Evolutionary conservation across 2,888 invertebrate species (phyloP).

Genomic region (Biston betularia): DNA sequence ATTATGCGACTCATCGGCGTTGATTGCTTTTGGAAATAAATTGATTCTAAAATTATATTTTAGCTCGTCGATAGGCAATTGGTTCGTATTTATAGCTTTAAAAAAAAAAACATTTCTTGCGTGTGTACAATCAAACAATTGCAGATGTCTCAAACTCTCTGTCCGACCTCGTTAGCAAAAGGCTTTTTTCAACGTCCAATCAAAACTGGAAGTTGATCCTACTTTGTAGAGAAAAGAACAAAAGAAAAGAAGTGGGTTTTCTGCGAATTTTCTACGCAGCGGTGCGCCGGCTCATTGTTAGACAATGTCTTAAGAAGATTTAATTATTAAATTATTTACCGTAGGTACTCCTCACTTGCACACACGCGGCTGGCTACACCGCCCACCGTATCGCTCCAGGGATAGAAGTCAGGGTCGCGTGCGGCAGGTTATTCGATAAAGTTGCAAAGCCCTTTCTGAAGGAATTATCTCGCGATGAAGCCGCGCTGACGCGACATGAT

Average conservation of each 20-base stretch:
- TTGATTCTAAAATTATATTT: too few species aligned
- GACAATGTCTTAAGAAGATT: conserved; percentile 57
- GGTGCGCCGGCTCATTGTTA: conserved; percentile 52
- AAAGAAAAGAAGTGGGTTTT: not conserved
- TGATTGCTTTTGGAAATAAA: too few species aligned
- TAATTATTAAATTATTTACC: conserved; percentile 69
- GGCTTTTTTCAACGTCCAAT: too few species aligned
- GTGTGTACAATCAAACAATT: too few species aligned
- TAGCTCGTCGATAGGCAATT: too few species aligned
- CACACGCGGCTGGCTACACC: not conserved
- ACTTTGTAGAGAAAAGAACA: too few species aligned
- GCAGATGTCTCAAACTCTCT: too few species aligned
- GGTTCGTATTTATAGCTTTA: too few species aligned
- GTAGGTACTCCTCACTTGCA: conserved; percentile 38
- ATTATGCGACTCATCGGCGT: too few species aligned
- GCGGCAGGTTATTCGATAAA: not conserved
- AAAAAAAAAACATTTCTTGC: too few species aligned
- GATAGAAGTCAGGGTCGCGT: conserved; percentile 10
- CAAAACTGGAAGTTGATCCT: too few species aligned
- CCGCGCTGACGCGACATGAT: conserved; percentile 41
- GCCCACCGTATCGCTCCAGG: not conserved
- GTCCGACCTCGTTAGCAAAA: too few species aligned
- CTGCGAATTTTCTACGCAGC: not conserved
- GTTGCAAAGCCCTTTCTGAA: conserved; percentile 29
- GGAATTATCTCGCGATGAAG: conserved; percentile 42